Conservation (phyloP, 2,113 vertebrate genomes). For the Passer montanus region DNA sequence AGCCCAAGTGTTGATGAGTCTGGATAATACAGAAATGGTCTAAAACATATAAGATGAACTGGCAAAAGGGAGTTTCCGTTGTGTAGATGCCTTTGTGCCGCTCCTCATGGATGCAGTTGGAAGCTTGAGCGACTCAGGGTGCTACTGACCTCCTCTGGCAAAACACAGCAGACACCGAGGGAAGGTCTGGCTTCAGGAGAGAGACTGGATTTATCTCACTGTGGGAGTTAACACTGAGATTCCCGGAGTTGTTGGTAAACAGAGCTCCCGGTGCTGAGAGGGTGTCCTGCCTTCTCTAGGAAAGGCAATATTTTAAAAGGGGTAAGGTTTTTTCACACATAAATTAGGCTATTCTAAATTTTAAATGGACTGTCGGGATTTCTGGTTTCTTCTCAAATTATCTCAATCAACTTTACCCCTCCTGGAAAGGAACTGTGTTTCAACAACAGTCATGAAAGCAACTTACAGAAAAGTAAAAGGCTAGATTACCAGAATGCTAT, state of each 20-base stretch:
- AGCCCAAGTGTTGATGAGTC: background rate
- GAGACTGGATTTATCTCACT: background rate
- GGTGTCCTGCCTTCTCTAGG: rapidly evolving
- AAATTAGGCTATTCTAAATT: background rate
- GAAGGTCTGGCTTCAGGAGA: background rate
- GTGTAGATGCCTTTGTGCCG: rapidly evolving
- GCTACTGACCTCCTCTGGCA: slow-evolving; percentile 44
- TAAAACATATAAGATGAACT: background rate
- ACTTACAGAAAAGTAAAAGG: background rate
- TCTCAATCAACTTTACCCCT: background rate
- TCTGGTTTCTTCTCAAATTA: background rate
- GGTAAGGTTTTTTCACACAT: background rate
- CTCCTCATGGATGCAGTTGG: rapidly evolving
- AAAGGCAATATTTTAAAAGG: background rate
- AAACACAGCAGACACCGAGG: background rate
- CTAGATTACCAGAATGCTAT: background rate
- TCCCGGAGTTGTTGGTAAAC: rapidly evolving
- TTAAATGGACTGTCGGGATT: background rate
- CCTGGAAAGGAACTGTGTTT: background rate
- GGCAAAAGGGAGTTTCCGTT: background rate
- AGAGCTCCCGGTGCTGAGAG: rapidly evolving
- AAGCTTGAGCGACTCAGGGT: background rate
- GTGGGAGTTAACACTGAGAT: rapidly evolving
- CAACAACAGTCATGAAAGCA: background rate
- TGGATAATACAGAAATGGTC: rapidly evolving